Evolutionary conservation across 2,797 vertebrate genomes (phyloP).

Genomic region (Lepus oiostolus): DNA sequence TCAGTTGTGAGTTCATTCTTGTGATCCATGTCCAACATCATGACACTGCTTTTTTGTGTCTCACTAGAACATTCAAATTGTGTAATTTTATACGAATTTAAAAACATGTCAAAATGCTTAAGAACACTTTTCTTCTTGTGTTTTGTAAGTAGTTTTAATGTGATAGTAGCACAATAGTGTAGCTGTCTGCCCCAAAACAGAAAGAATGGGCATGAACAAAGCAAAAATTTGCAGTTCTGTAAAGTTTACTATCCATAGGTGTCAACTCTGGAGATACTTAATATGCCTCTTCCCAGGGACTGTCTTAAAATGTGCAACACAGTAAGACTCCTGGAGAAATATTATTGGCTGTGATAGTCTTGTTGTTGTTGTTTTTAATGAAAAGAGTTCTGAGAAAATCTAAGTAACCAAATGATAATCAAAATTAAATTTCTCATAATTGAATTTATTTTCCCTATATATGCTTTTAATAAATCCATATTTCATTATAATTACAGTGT

Average conservation of each 20-base stretch:
- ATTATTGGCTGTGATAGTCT: background rate
- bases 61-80: background rate
- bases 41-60: background rate
- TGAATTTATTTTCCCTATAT: conserved; percentile 48
- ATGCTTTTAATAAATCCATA: conserved; percentile 68
- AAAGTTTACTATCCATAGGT: background rate
- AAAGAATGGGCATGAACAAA: background rate
- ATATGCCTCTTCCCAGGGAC: background rate
- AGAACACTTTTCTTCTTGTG: background rate
- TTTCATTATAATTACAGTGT: conserved; percentile 64
- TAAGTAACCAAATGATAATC: conserved; percentile 56
- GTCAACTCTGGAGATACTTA: background rate
- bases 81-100: background rate
- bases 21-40: background rate
- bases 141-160: background rate
- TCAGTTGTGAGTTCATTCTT: background rate
- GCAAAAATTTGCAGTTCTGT: background rate
- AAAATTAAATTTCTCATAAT: conserved; percentile 69
- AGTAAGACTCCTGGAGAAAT: conserved; percentile 2
- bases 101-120: background rate
- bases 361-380: background rate
- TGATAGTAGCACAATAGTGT: background rate
- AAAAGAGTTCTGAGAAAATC: conserved; percentile 53
- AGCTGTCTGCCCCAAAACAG: background rate
- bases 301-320: background rate